These are phyloP conservation scores for Neofelis nebulosa DNA, from an alignment of 2,113 vertebrate species.

Conservation along the genomic window DNA sequence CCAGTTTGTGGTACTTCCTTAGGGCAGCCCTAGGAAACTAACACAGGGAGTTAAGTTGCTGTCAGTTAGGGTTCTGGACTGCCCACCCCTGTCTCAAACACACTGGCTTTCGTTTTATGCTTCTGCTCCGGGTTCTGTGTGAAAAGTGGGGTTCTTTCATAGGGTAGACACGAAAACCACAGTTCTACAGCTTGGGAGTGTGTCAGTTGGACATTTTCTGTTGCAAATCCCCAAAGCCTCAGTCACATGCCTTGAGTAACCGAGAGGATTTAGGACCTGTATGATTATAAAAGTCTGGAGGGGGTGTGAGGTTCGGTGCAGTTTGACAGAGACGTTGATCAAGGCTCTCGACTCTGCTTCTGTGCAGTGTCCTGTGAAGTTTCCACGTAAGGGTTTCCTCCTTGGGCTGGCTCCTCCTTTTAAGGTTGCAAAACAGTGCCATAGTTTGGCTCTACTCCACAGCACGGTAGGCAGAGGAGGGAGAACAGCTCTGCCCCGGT, in stretches of 20 bases:
- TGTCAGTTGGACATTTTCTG: not conserved
- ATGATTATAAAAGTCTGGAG: not conserved
- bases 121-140: not conserved
- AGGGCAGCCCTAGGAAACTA: not conserved
- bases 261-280: not conserved
- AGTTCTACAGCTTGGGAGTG: not conserved
- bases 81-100: not conserved
- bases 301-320: not conserved
- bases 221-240: not conserved
- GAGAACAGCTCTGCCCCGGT: not conserved
- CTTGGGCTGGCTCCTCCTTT: not conserved
- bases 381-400: not conserved
- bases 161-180: not conserved
- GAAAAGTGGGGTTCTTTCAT: not conserved
- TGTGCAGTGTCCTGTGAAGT: not conserved
- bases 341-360: not conserved
- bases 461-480: not conserved
- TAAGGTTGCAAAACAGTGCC: not conserved
- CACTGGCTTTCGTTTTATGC: not conserved
- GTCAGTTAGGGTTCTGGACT: not conserved
- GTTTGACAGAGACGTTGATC: not conserved
- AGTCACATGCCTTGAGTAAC: not conserved
- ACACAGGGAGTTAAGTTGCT: not conserved
- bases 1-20: not conserved
- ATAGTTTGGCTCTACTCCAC: not conserved